phyloP scores from a whole-genome alignment of 2,888 invertebrate species.

The Brenthis ino region DNA sequence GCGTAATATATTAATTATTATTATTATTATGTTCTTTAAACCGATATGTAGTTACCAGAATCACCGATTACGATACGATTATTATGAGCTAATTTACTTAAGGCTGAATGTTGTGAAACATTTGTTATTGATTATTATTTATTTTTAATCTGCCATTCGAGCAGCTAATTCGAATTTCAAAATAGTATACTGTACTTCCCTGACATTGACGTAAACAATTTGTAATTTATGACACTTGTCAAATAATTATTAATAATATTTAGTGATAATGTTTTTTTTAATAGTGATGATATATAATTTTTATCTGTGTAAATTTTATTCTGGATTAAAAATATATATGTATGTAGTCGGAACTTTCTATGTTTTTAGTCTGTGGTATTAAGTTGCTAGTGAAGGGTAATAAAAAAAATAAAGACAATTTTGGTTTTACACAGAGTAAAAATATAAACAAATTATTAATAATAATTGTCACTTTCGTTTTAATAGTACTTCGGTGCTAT shows the following conservation, averaged over 20 bases:
- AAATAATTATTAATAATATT: slow-evolving; percentile 1
- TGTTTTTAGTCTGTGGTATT: slow-evolving; percentile 6
- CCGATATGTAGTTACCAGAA: slow-evolving; percentile 51
- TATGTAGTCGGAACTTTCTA: too few species aligned
- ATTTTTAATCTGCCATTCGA: slow-evolving; percentile 12
- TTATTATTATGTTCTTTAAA: slow-evolving; percentile 34
- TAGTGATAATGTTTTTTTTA: neutral
- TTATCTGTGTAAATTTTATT: neutral
- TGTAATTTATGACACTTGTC: slow-evolving; percentile 8
- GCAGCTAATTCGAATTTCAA: neutral
- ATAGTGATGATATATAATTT: neutral
- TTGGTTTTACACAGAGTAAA: slow-evolving; percentile 3
- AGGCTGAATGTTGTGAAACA: slow-evolving; percentile 21
- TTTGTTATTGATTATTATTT: slow-evolving; percentile 11
- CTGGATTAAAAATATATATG: neutral
- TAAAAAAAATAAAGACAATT: neutral
- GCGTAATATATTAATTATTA: slow-evolving; percentile 1
- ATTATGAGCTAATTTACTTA: slow-evolving; percentile 5
- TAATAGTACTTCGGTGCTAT: slow-evolving; percentile 26
- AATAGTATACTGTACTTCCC: neutral
- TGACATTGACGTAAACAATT: slow-evolving; percentile 1
- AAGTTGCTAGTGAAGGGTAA: neutral
- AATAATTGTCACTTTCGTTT: neutral
- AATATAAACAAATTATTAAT: neutral
- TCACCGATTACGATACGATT: slow-evolving; percentile 27